Conservation (phyloP, 2,797 vertebrate species). For the Catamblyrhynchus diadema region DNA sequence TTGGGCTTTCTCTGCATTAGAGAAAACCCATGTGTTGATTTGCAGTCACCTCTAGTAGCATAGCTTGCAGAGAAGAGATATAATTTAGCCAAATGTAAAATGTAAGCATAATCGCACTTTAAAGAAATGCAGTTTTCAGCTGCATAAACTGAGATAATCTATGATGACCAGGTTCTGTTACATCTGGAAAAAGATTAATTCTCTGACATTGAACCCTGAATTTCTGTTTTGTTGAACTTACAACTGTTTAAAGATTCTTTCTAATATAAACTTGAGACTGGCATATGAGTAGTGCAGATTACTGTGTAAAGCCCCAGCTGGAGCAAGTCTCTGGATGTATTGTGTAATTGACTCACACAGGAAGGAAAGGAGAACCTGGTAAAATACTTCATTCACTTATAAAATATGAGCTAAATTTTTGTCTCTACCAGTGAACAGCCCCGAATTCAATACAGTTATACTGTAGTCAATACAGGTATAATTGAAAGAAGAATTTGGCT, state of each 20-base stretch:
- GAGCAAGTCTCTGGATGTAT: background rate
- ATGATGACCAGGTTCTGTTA: background rate
- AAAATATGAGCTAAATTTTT: conserved; percentile 20
- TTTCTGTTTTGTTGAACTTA: conserved; percentile 53
- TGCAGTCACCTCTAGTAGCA: background rate
- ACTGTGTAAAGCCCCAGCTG: conserved; percentile 44
- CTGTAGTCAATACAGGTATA: background rate
- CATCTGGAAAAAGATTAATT: conserved; percentile 37
- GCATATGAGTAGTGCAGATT: conserved; percentile 30
- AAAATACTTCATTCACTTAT: conserved; percentile 46
- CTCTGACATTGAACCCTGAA: background rate
- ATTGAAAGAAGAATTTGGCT: background rate
- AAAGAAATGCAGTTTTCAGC: conserved; percentile 26
- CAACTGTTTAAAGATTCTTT: conserved; percentile 20
- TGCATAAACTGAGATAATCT: conserved; percentile 12
- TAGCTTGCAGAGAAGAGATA: background rate
- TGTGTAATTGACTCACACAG: conserved; percentile 18
- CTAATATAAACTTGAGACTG: conserved; percentile 50
- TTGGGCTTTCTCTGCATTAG: background rate
- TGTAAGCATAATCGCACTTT: conserved; percentile 15
- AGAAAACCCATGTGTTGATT: background rate
- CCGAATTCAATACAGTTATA: background rate
- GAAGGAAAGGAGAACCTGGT: conserved; percentile 39
- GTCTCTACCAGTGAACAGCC: background rate
- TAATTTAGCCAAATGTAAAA: conserved; percentile 1